Conservation (phyloP, 2,113 vertebrate genomes). For the Petaurus breviceps region DNA sequence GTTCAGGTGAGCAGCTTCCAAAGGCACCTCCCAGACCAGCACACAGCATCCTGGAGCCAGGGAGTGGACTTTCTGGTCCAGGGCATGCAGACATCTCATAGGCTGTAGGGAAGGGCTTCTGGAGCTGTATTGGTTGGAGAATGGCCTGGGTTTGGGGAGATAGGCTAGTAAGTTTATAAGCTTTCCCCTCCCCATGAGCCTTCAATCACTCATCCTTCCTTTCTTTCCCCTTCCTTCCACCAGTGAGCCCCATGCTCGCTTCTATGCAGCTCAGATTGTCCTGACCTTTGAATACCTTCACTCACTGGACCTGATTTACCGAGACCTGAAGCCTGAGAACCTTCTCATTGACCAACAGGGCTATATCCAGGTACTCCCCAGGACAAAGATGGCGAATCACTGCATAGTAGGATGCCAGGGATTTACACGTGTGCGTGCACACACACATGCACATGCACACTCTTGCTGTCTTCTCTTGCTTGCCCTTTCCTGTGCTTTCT, state of each 20-base stretch:
- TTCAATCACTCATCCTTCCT: not conserved
- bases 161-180: not conserved
- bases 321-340: slow-evolving; percentile 96
- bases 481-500: not conserved
- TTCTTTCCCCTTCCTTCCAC: not conserved
- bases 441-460: not conserved
- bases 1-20: slow-evolving; percentile 81
- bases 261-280: slow-evolving; percentile 96
- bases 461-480: not conserved
- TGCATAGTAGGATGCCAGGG: not conserved
- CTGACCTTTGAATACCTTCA: slow-evolving; percentile 97
- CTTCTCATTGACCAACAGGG: slow-evolving; percentile 96
- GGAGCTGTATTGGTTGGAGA: not conserved
- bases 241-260: slow-evolving; percentile 95
- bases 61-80: slow-evolving; percentile 95
- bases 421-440: not conserved
- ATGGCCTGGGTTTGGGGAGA: not conserved
- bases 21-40: not conserved
- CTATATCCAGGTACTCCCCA: slow-evolving; percentile 88
- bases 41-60: slow-evolving; percentile 86
- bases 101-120: not conserved
- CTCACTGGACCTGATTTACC: slow-evolving; percentile 95
- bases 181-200: not conserved
- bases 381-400: not conserved
- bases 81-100: slow-evolving; percentile 35